Percentiles rank a stretch among this genome's conserved stretches.
Conservation (phyloP, 2,113 vertebrate species). For the Burhinus bistriatus region DNA sequence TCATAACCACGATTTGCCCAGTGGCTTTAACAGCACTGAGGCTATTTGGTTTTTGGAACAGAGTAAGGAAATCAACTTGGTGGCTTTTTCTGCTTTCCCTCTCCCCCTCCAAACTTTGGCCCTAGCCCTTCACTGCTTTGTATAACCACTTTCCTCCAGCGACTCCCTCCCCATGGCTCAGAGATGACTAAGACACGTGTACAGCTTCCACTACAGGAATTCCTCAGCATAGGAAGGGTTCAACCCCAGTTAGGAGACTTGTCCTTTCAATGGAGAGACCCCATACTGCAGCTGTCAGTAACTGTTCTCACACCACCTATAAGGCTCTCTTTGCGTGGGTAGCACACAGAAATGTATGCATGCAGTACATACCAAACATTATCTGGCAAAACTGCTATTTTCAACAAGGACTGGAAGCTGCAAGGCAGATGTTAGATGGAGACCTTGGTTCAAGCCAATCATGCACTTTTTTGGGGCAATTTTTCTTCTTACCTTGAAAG, state of each 20-base stretch:
- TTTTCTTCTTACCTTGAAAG: constrained; percentile 83
- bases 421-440: not conserved
- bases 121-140: not conserved
- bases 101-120: not conserved
- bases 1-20: not conserved
- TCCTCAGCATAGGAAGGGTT: not conserved
- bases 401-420: not conserved
- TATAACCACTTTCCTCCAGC: not conserved
- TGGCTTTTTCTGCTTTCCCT: not conserved
- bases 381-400: not conserved
- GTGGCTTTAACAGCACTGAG: not conserved
- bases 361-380: not conserved
- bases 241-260: not conserved
- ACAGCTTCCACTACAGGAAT: not conserved
- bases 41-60: not conserved
- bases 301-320: not conserved
- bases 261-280: not conserved
- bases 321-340: not conserved
- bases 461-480: not conserved
- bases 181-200: not conserved
- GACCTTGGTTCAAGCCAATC: not conserved
- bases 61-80: not conserved
- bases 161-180: not conserved
- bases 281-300: not conserved
- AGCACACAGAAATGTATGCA: not conserved